phyloP scores from a whole-genome alignment of 2,888 invertebrate species.

The Ormyrus nitidulus region DNA sequence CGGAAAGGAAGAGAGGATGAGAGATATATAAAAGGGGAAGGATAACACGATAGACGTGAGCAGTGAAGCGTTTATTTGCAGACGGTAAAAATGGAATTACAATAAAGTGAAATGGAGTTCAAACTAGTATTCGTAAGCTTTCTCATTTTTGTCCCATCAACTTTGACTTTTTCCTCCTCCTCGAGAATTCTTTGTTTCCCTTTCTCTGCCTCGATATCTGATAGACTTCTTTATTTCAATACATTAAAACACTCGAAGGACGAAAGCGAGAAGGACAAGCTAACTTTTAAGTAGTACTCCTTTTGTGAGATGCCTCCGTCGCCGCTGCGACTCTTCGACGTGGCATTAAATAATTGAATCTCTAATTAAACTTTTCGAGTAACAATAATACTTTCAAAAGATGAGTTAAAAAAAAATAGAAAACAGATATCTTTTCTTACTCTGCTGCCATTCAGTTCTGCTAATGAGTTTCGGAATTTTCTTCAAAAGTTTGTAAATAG shows the following conservation, averaged over 20 bases:
- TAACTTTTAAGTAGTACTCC: conserved; percentile 1
- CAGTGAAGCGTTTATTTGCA: conserved; percentile 68
- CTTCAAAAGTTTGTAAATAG: too few species aligned
- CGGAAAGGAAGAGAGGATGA: conserved; percentile 21
- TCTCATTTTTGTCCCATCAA: conserved; percentile 13
- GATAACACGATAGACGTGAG: conserved; percentile 67
- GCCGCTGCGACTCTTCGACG: too few species aligned
- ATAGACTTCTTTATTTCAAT: too few species aligned
- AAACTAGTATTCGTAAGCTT: conserved; percentile 52
- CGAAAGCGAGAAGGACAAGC: neutral
- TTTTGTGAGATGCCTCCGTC: too few species aligned
- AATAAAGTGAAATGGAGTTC: conserved; percentile 67
- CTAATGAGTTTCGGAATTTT: too few species aligned
- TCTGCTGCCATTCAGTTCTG: too few species aligned
- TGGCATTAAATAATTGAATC: too few species aligned
- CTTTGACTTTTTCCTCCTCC: conserved; percentile 4
- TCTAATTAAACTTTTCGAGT: too few species aligned
- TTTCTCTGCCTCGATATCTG: conserved; percentile 8
- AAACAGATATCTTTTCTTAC: too few species aligned
- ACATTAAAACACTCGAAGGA: too few species aligned
- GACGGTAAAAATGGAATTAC: conserved; percentile 68
- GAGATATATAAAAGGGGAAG: conserved; percentile 26
- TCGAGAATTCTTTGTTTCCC: conserved; percentile 19
- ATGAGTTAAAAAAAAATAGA: too few species aligned
- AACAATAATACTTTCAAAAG: too few species aligned